phyloP scores from a whole-genome alignment of 2,797 vertebrate species.

The Mallotus villosus region DNA sequence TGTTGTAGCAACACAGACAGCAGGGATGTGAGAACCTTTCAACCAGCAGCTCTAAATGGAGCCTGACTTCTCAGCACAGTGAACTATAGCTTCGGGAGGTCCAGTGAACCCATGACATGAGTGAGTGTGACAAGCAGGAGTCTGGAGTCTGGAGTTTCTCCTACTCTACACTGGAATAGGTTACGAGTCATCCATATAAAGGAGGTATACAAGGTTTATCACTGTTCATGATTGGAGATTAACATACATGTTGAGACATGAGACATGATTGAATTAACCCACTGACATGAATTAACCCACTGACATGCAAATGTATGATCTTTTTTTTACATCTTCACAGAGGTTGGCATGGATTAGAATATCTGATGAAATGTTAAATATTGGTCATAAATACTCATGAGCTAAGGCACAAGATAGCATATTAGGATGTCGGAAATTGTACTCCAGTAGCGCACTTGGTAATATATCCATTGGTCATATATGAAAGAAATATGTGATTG shows the following conservation, averaged over 20 bases:
- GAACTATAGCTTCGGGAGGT: not conserved
- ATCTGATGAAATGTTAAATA: not conserved
- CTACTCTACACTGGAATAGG: not conserved
- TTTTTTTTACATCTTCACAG: not conserved
- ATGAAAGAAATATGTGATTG: not conserved
- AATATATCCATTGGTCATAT: too few species aligned
- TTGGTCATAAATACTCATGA: not conserved
- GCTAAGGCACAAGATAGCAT: not conserved
- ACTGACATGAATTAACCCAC: not conserved
- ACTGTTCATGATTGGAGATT: not conserved
- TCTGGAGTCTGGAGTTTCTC: not conserved
- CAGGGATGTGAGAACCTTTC: not conserved
- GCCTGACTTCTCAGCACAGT: not conserved
- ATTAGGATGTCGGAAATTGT: not conserved
- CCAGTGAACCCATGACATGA: not conserved
- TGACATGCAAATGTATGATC: too few species aligned
- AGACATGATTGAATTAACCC: not conserved
- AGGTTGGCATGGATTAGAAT: not conserved
- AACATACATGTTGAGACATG: not conserved
- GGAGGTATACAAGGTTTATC: not conserved
- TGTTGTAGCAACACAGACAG: constrained; percentile 19
- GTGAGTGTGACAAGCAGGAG: not conserved
- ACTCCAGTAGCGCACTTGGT: not conserved
- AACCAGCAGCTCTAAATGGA: not conserved
- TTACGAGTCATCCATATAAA: not conserved